Percentiles rank a stretch among this genome's conserved stretches.
These are phyloP conservation scores for Halictus ligatus DNA, from an alignment of 2,888 invertebrate genomes.

Conservation along the genomic window DNA sequence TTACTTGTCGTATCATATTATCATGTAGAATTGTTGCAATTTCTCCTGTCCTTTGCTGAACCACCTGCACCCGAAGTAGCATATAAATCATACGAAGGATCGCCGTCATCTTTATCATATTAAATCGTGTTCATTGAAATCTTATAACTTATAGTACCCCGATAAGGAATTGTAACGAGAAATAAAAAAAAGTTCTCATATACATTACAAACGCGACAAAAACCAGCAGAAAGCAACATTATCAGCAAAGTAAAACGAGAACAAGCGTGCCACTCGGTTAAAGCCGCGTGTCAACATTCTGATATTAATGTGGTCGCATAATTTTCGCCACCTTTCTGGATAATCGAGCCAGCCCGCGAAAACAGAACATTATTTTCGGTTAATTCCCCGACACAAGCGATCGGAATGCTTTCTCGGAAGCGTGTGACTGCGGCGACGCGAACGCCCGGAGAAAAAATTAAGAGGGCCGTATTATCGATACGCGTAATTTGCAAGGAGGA, in stretches of 20 bases:
- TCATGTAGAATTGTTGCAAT: too few relatives aligned
- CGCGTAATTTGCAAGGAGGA: slow-evolving; percentile 59
- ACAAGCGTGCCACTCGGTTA: not conserved
- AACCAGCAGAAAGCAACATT: not conserved
- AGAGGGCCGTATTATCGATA: slow-evolving; percentile 55
- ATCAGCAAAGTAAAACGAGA: not conserved
- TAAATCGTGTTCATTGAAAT: not conserved
- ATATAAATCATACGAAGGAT: not conserved
- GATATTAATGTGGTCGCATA: not conserved
- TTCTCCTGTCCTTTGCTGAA: too few relatives aligned
- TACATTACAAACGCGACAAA: not conserved
- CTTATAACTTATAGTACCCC: not conserved
- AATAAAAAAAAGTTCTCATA: not conserved
- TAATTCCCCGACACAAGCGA: slow-evolving; percentile 23
- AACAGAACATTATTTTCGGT: slow-evolving; percentile 22
- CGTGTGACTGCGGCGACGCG: not conserved
- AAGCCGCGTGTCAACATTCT: not conserved
- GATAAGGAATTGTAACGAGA: not conserved
- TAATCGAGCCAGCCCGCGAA: not conserved
- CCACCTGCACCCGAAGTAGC: too few relatives aligned
- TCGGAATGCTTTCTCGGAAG: slow-evolving; percentile 10
- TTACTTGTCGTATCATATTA: too few relatives aligned
- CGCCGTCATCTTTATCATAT: not conserved
- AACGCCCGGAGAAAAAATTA: not conserved
- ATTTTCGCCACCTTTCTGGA: not conserved